Evolutionary conservation across 1,140 invertebrate species (phyloP), one percentile per base, ranked within the genome.

Genomic region (Orussus abietinus): DNA sequence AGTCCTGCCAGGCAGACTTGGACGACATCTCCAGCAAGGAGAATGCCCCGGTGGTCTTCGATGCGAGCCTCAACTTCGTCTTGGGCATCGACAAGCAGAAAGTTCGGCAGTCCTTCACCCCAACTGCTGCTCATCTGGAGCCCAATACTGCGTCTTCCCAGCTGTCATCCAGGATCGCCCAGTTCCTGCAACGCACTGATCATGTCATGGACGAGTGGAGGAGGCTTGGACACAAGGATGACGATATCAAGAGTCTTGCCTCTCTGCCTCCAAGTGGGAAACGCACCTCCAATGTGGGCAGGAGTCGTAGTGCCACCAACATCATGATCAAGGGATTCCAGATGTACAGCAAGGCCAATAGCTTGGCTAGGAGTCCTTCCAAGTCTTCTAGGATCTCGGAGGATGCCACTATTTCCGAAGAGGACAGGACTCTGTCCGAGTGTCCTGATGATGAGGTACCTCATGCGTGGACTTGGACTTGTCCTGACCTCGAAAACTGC

Each of bases 121-220:
- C 86, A 0, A 76, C 81, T 1, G 83, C 87, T 1, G 86, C 86
- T 1, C 82, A 85, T 51, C 64, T 83, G 47, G 84, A 88, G 50
- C 78, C 83, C 5, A 72, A 80, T 6, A 89, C 87, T 0, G 83
- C 83, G 0, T 90, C 86, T 0, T 84, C 83, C 19, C 81, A 80
- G 39, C 70, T 92, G 13, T 80, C 80, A 3, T 77, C 76, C 17
- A 86, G 85, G 64, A 91, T 92, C 31, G 77, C 83, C 13, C 83
- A 85, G 46, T 92, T 92, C 52, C 67, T 92, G 5, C 80, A 81
- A 56, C 79, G 85, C 38, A 90, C 87, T 3, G 88, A 91, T 63
- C 88, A 91, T 61, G 80, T 90, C 0, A 86, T 88, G 79, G 84
- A 91, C 48, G 86, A 90, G 57, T 91, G 88, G 88, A 76, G 77